Percentiles rank a stretch among this genome's conserved stretches.
These are phyloP conservation scores for Chaenocephalus aceratus DNA, from an alignment of 2,113 vertebrate species.

Conservation along the genomic window DNA sequence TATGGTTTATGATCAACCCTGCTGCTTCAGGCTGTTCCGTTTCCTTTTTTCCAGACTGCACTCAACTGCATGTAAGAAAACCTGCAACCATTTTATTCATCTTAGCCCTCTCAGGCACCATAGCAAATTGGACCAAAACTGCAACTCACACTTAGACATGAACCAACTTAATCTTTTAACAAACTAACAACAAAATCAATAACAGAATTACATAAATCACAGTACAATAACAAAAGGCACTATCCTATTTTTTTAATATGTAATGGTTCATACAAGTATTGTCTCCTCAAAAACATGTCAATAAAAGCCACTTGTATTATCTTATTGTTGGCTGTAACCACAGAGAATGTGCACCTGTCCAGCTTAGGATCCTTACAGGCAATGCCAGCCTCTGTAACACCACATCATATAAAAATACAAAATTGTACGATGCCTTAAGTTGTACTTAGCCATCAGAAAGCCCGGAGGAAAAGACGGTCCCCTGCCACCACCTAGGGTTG, in stretches of 20 bases:
- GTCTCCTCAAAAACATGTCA: background rate
- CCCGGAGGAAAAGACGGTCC: conserved; percentile 53
- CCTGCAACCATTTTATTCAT: conserved; percentile 57
- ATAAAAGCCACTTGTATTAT: background rate
- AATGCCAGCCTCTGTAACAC: conserved; percentile 28
- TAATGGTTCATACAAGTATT: background rate
- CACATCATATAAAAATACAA: conserved; percentile 19
- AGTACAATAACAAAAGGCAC: background rate
- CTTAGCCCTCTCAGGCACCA: conserved; percentile 31
- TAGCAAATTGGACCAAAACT: conserved; percentile 18
- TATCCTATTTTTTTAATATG: background rate
- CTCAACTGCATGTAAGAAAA: conserved; percentile 41
- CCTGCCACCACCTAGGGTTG: conserved; percentile 61
- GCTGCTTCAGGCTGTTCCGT: conserved; percentile 52
- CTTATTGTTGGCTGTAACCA: background rate
- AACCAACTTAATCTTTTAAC: background rate
- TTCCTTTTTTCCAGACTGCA: conserved; percentile 42
- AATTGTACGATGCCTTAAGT: conserved; percentile 35
- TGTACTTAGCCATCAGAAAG: conserved; percentile 65
- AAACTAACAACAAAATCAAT: background rate
- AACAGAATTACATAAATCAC: background rate
- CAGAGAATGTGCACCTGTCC: conserved; percentile 8
- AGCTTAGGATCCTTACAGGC: background rate
- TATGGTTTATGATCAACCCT: conserved; percentile 67
- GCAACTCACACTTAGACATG: background rate